A percentile compares a stretch with the other conserved stretches of the same genome.
Evolutionary conservation across 2,113 vertebrate genomes (phyloP).

Genomic region (Rhinichthys klamathensis): DNA sequence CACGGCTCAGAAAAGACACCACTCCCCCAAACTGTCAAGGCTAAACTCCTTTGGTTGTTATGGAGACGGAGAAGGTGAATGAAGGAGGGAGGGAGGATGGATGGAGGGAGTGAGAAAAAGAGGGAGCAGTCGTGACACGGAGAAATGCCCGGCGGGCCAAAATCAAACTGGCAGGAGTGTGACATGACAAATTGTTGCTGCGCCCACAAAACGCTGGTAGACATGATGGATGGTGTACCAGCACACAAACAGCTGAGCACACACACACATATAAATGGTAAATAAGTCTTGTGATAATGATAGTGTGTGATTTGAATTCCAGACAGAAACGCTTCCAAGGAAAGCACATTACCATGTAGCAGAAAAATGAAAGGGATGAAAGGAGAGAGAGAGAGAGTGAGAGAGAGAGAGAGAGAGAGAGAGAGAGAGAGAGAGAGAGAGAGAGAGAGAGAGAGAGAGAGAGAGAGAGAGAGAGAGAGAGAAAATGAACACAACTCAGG

Average conservation of each 20-base stretch:
- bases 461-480: background rate
- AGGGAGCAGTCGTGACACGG: background rate
- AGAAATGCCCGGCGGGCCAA: slow-evolving; percentile 23
- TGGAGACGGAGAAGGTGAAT: slow-evolving; percentile 29
- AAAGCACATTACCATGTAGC: background rate
- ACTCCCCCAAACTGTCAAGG: slow-evolving; percentile 15
- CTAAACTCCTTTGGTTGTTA: slow-evolving; percentile 40
- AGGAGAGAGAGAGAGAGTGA: background rate
- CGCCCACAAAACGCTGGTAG: slow-evolving; percentile 12
- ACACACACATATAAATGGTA: background rate
- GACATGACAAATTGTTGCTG: slow-evolving; percentile 40
- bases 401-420: no score
- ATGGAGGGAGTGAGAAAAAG: slow-evolving; percentile 1
- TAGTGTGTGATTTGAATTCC: slow-evolving; percentile 7
- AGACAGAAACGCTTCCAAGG: background rate
- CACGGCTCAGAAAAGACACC: background rate
- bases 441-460: background rate
- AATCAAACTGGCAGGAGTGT: slow-evolving; percentile 29
- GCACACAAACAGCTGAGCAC: slow-evolving; percentile 20
- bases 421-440: no score
- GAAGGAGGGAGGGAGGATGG: background rate
- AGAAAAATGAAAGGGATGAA: background rate
- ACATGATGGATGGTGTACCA: slow-evolving; percentile 29
- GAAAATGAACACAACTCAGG: background rate
- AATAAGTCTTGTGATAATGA: background rate